Percentiles rank a stretch among this genome's conserved stretches.
Evolutionary conservation across 2,888 invertebrate genomes (phyloP).

Genomic region (Sepiola atlantica): DNA sequence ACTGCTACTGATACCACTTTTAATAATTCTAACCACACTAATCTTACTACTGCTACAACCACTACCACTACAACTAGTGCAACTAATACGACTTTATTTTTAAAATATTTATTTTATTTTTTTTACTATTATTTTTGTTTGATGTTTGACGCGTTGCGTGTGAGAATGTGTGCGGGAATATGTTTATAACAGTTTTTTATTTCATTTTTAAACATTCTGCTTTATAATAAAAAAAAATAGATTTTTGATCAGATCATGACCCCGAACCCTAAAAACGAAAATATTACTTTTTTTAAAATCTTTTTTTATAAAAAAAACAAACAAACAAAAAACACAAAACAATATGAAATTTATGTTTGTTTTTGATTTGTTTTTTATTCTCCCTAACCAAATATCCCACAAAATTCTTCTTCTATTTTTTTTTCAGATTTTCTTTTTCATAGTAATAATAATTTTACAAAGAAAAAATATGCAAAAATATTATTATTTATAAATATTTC

Average conservation of each 20-base stretch:
- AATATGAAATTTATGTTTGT: background rate
- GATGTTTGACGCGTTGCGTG: background rate
- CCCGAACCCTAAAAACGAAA: background rate
- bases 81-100: background rate
- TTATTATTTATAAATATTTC: conserved; percentile 14
- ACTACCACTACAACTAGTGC: conserved; percentile 33
- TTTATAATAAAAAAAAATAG: background rate
- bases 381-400: background rate
- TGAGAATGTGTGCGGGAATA: background rate
- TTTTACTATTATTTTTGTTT: background rate
- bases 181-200: conserved; percentile 16
- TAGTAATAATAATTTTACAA: conserved; percentile 8
- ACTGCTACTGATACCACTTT: conserved; percentile 36
- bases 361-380: background rate
- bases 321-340: background rate
- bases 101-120: background rate
- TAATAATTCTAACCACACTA: background rate
- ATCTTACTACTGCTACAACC: conserved; percentile 22
- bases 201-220: background rate
- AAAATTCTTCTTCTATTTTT: background rate
- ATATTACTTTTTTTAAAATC: background rate
- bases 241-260: background rate
- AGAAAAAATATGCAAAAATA: background rate
- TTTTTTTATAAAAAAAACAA: background rate
- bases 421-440: background rate